A percentile compares a stretch with the other conserved stretches of the same genome.
phyloP scores from a whole-genome alignment of 2,888 invertebrate genomes.

The Platerodrilus igneus region DNA sequence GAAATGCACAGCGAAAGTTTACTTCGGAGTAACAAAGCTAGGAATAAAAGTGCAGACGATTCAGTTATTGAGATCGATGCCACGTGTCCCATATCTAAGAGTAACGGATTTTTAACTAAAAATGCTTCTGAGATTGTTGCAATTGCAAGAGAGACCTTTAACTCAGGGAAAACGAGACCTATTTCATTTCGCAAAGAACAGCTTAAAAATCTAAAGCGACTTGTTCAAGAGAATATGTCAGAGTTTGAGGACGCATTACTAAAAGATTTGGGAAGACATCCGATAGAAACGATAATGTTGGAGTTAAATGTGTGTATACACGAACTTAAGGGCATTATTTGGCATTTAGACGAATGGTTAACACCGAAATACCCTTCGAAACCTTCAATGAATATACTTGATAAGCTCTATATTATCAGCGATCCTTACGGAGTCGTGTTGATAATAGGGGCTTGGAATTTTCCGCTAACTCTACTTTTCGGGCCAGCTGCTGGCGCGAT shows the following conservation, averaged over 20 bases:
- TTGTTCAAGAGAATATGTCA: conserved; percentile 76
- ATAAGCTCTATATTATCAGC: conserved; percentile 67
- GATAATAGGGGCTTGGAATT: conserved; percentile 94
- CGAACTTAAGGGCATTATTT: conserved; percentile 67
- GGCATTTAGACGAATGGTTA: conserved; percentile 73
- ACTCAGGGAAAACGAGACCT: conserved; percentile 73
- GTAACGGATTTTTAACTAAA: too few species aligned
- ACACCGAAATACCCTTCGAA: conserved; percentile 68
- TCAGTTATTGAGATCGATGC: too few species aligned
- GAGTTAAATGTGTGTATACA: conserved; percentile 76
- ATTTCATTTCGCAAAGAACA: conserved; percentile 78
- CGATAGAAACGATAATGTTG: conserved; percentile 72
- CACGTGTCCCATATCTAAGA: too few species aligned
- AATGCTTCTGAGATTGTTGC: conserved; percentile 47
- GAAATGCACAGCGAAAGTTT: too few species aligned
- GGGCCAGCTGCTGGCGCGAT: conserved; percentile 82
- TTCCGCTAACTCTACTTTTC: conserved; percentile 80
- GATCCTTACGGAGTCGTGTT: conserved; percentile 94
- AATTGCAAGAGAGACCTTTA: conserved; percentile 68
- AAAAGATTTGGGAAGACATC: conserved; percentile 75
- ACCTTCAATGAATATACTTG: conserved; percentile 65
- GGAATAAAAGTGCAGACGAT: too few species aligned
- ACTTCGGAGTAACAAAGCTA: too few species aligned
- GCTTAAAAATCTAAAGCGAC: conserved; percentile 64
- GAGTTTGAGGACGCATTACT: conserved; percentile 71